Evolutionary conservation across 2,797 vertebrate genomes (phyloP).

Genomic region (Bradypodion pumilum): DNA sequence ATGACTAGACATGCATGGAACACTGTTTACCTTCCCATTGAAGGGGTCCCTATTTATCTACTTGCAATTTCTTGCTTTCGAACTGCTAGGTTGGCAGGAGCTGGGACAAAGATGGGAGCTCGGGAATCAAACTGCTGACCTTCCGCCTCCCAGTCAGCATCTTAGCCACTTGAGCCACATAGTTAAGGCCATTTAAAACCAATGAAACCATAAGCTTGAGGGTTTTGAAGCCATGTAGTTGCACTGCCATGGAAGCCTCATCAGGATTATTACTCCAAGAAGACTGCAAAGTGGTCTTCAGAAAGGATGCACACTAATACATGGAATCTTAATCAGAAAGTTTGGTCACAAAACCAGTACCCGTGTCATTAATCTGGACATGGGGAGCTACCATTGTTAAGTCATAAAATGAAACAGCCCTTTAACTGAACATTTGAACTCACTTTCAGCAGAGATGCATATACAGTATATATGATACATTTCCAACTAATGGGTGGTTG

Average conservation of each 20-base stretch:
- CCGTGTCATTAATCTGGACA: background rate
- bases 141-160: no score
- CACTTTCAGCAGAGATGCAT: background rate
- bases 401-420: background rate
- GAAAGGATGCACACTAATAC: no score
- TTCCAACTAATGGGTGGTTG: background rate
- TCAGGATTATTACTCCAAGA: background rate
- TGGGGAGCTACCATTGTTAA: background rate
- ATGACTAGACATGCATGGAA: no score
- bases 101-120: no score
- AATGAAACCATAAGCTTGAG: background rate
- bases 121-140: no score
- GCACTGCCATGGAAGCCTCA: background rate
- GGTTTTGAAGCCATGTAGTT: background rate
- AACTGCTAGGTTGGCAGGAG: no score
- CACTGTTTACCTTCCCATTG: no score
- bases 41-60: no score
- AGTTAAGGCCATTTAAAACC: background rate
- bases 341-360: background rate
- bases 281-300: background rate
- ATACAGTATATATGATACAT: background rate
- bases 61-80: no score
- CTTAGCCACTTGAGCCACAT: no score
- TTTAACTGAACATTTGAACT: background rate
- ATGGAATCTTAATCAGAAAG: background rate